Percentiles rank a stretch among this genome's conserved stretches.
These are phyloP conservation scores for Gila robusta DNA, from an alignment of 2,797 vertebrate species.

Conservation along the genomic window DNA sequence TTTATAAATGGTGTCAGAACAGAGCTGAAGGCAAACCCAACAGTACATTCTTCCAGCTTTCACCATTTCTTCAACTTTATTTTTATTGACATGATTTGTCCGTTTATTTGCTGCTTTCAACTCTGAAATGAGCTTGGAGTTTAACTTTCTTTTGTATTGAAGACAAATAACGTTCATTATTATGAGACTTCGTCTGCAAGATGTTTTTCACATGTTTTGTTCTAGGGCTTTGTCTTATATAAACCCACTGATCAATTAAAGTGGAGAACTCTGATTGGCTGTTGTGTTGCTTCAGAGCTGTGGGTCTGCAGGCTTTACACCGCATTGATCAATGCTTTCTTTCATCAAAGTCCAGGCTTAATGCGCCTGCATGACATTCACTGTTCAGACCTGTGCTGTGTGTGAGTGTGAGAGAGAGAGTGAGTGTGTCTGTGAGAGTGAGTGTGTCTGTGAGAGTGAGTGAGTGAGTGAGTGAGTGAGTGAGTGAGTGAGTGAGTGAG, in stretches of 20 bases:
- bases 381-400: neutral
- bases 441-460: no score
- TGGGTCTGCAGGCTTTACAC: neutral
- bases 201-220: conserved; percentile 83
- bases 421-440: no score
- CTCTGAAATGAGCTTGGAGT: conserved; percentile 62
- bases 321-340: neutral
- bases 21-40: conserved; percentile 68
- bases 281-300: conserved; percentile 26
- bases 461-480: no score
- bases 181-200: conserved; percentile 67
- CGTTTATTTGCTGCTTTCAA: conserved; percentile 57
- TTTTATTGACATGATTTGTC: conserved; percentile 63
- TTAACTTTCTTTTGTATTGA: conserved; percentile 60
- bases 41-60: conserved; percentile 65
- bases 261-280: conserved; percentile 74
- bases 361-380: neutral
- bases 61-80: neutral
- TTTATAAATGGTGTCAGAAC: conserved; percentile 58
- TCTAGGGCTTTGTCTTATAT: conserved; percentile 91
- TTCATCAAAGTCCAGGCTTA: conserved; percentile 24
- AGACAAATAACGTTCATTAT: conserved; percentile 57
- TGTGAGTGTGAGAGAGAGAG: no score
- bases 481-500: no score
- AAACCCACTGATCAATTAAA: conserved; percentile 89